phyloP scores from a whole-genome alignment of 2,797 vertebrate species.

The Halcyon smyrnensis region DNA sequence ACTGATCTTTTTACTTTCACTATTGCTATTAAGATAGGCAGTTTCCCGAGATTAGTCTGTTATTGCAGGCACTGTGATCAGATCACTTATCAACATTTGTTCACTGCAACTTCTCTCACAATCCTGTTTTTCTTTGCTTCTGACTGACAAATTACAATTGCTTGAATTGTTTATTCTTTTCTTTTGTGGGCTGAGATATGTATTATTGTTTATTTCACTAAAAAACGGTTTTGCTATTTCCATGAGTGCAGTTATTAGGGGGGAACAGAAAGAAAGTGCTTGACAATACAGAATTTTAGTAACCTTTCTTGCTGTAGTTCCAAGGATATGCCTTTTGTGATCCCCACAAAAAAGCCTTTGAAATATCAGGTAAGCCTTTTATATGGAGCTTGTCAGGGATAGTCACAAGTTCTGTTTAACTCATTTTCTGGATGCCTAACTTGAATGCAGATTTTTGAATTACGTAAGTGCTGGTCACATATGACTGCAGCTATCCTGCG shows the following conservation, averaged over 20 bases:
- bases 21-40: neutral
- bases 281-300: neutral
- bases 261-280: neutral
- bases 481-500: neutral
- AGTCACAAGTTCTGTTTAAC: conserved; percentile 14
- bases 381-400: neutral
- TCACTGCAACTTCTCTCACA: neutral
- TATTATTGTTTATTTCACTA: neutral
- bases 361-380: neutral
- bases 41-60: neutral
- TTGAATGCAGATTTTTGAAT: conserved; percentile 12
- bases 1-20: neutral
- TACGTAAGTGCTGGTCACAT: neutral
- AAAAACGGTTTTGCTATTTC: neutral
- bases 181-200: neutral
- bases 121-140: neutral
- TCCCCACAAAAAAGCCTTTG: neutral
- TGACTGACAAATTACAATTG: neutral
- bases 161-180: neutral
- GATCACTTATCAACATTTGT: neutral
- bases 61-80: neutral
- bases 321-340: neutral
- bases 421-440: conserved; percentile 8
- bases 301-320: neutral
- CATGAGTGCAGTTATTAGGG: neutral